A percentile compares a stretch with the other conserved stretches of the same genome.
Evolutionary conservation across 1,140 invertebrate genomes (phyloP).

Genomic region (Acromyrmex heyeri): DNA sequence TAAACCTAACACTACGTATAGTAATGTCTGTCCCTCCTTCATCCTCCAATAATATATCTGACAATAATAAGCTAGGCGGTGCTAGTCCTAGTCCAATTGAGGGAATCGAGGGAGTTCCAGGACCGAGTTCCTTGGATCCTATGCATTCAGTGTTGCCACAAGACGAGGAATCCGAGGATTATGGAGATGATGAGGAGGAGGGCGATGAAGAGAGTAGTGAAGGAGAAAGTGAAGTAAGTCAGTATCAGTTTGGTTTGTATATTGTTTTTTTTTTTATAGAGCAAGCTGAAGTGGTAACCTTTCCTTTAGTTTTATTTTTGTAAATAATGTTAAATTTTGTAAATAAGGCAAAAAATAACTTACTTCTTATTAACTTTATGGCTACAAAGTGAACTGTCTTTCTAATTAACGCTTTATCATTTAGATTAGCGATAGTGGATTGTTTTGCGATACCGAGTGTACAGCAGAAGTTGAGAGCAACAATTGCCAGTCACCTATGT

Average conservation of each 20-base stretch:
- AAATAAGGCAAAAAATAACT: neutral
- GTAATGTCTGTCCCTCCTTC: constrained; percentile 84
- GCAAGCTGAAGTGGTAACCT: neutral
- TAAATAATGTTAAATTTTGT: neutral
- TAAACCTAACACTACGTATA: constrained; percentile 66
- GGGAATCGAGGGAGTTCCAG: constrained; percentile 80
- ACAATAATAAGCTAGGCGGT: constrained; percentile 80
- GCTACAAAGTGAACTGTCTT: neutral
- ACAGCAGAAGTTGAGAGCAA: constrained; percentile 80
- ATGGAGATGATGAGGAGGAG: constrained; percentile 81
- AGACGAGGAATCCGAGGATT: constrained; percentile 81
- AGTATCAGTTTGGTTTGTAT: neutral
- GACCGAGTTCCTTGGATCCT: constrained; percentile 80
- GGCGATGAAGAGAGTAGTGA: constrained; percentile 81
- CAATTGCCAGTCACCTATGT: constrained; percentile 72
- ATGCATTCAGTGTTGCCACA: constrained; percentile 74
- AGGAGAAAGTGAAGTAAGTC: constrained; percentile 81
- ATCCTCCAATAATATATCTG: constrained; percentile 80
- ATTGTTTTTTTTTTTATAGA: neutral
- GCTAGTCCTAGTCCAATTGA: constrained; percentile 83
- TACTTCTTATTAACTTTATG: neutral
- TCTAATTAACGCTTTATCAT: neutral
- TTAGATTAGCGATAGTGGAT: constrained; percentile 82
- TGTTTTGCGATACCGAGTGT: constrained; percentile 81
- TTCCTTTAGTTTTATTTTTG: neutral